Percentiles rank a stretch among this genome's conserved stretches.
Evolutionary conservation across 2,888 invertebrate genomes (phyloP).

Genomic region (Unio delphinus): DNA sequence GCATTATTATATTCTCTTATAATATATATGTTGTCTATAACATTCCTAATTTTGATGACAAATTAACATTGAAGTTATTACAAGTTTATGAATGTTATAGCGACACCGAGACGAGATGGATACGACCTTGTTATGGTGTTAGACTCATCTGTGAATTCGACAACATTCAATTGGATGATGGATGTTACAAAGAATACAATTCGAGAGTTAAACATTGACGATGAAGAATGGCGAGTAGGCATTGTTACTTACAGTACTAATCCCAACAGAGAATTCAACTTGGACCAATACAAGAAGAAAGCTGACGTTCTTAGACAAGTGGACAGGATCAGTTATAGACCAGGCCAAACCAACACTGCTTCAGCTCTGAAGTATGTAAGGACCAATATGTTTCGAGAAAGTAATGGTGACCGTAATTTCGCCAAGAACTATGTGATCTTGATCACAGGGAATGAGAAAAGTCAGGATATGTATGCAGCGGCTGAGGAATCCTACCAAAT

Average conservation of each 20-base stretch:
- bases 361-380: slow-evolving; percentile 51
- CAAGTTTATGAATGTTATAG: too few species aligned
- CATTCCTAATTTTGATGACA: too few species aligned
- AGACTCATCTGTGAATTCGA: slow-evolving; percentile 41
- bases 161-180: slow-evolving; percentile 46
- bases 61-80: too few species aligned
- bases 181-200: slow-evolving; percentile 37
- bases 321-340: slow-evolving; percentile 15
- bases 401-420: slow-evolving; percentile 51
- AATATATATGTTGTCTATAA: too few species aligned
- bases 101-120: slow-evolving; percentile 19
- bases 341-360: slow-evolving; percentile 54
- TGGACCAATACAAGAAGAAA: slow-evolving; percentile 37
- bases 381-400: slow-evolving; percentile 42
- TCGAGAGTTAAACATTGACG: slow-evolving; percentile 46
- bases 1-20: too few species aligned
- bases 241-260: slow-evolving; percentile 50
- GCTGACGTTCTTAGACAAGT: slow-evolving; percentile 15
- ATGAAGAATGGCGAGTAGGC: slow-evolving; percentile 53
- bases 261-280: slow-evolving; percentile 49
- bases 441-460: slow-evolving; percentile 50
- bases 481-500: slow-evolving; percentile 26
- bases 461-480: slow-evolving; percentile 29
- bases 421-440: slow-evolving; percentile 55
- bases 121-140: slow-evolving; percentile 46